Evolutionary conservation across 30 jellyfish, hydroid and myxozoan species (phyloP).

Genomic region (Rhopilema esculentum): DNA sequence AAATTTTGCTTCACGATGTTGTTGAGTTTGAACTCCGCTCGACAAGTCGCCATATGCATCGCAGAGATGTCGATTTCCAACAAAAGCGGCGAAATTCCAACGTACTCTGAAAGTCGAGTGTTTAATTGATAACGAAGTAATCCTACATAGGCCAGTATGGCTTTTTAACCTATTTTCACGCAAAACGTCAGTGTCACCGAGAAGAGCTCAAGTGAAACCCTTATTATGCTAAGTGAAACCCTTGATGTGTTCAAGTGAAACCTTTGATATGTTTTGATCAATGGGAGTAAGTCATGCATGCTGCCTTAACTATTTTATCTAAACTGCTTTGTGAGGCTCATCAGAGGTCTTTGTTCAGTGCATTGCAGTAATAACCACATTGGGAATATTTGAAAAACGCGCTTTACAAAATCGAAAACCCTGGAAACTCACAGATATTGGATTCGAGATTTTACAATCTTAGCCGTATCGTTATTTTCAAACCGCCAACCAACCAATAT

Average conservation of each 20-base stretch:
- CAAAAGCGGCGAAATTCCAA: slow-evolving; percentile 42
- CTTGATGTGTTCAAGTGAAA: slow-evolving; percentile 63
- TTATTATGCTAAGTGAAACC: slow-evolving; percentile 55
- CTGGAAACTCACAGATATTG: slow-evolving; percentile 51
- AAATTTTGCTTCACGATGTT: not conserved
- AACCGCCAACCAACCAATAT: slow-evolving; percentile 29
- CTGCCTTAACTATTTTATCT: slow-evolving; percentile 70
- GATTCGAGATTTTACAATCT: slow-evolving; percentile 33
- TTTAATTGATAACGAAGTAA: slow-evolving; percentile 22
- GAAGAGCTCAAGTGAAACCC: slow-evolving; percentile 67
- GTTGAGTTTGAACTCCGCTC: slow-evolving; percentile 10
- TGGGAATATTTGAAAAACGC: slow-evolving; percentile 59
- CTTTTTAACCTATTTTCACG: slow-evolving; percentile 11
- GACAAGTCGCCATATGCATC: slow-evolving; percentile 54
- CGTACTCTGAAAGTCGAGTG: slow-evolving; percentile 30
- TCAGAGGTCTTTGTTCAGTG: slow-evolving; percentile 53
- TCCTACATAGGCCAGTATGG: slow-evolving; percentile 18
- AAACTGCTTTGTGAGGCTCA: slow-evolving; percentile 56
- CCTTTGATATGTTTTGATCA: slow-evolving; percentile 74
- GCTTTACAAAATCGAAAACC: slow-evolving; percentile 52
- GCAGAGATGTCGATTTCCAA: slow-evolving; percentile 15
- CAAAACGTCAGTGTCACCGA: slow-evolving; percentile 24
- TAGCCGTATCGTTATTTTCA: not conserved
- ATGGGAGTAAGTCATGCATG: slow-evolving; percentile 78
- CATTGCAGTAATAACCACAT: slow-evolving; percentile 73